Evolutionary conservation across 2,888 invertebrate genomes (phyloP), one percentile per base, ranked within the genome.

Genomic region (Helobdella robusta): DNA sequence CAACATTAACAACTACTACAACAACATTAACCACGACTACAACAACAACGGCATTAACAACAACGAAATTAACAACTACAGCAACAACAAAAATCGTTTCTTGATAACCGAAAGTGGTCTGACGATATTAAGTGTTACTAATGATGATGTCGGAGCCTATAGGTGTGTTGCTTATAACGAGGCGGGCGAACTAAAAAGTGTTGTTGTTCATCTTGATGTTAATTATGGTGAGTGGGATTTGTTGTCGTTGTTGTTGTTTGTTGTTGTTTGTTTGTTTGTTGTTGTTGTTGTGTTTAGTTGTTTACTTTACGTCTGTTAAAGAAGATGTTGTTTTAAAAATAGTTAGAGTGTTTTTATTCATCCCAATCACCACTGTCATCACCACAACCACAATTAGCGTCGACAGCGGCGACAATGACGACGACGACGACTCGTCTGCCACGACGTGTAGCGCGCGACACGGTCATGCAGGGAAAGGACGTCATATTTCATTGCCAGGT

Each of bases 91-190:
- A 20, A 32, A n/a, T 20, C 15, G 48, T 4, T 32, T 40, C 18
- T 28, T n/a, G 11, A n/a, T 50, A 23, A 48, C 30, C 1, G 34
- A 23, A 28, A 46, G 44, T 15, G 50, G 25, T 11, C 23, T 62
- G 62, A 62, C 34, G 34, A 40, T 62, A 20, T 30, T 30, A 50
- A 48, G 34, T 20, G 34, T 20, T 5, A n/a, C 30, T 3, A 18
- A 28, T 44, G 64, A 67, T 23, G 93, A 94, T 80, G 90, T 90
- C 75, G 94, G 93, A 65, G 86, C 88, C 71, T 94, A 93, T 80
- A 87, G 88, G 77, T 94, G 93, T 81, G 84, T 90, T 70, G 93
- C 92, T 1, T 88, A 89, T 74, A 94, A 93, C 81, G 85, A 90
- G 75, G 91, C 91, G 50, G 94, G 92, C 56, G 86, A 86, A 72